These are phyloP conservation scores for Hydrozoanthus gracilis DNA, from an alignment of 92 coral and sea anemone species.

Conservation along the genomic window DNA sequence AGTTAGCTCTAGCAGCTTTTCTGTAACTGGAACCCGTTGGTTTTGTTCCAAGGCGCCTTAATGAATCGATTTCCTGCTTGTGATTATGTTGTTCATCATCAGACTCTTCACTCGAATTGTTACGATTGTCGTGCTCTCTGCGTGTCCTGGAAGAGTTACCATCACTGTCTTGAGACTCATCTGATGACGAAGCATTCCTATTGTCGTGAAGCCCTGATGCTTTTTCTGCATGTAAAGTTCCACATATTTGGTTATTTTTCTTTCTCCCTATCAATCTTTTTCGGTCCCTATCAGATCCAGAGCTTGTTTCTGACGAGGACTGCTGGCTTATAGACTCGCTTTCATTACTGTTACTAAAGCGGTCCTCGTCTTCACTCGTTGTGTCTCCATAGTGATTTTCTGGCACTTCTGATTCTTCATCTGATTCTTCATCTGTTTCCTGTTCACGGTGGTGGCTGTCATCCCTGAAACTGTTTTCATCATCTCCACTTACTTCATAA, in stretches of 20 bases:
- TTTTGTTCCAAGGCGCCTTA: not conserved
- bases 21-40: not conserved
- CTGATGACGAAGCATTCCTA: constrained; percentile 7
- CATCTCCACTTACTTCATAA: not conserved
- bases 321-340: not conserved
- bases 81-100: not conserved
- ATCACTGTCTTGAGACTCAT: not conserved
- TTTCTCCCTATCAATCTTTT: not conserved
- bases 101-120: constrained; percentile 2
- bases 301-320: constrained; percentile 6
- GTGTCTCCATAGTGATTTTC: not conserved
- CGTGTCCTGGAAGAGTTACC: not conserved
- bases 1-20: not conserved
- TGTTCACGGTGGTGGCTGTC: not conserved
- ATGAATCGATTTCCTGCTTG: not conserved
- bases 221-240: not conserved
- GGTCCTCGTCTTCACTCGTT: not conserved
- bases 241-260: not conserved
- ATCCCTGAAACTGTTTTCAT: not conserved
- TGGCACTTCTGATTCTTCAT: not conserved
- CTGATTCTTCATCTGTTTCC: not conserved
- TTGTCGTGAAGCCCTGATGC: not conserved
- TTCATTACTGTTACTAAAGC: not conserved
- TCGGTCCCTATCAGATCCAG: constrained; percentile 6
- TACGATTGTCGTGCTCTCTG: constrained; percentile 9